Base-by-base conservation (phyloP, 2,797 vertebrate species). In the Pipistrellus pipistrellus region DNA sequence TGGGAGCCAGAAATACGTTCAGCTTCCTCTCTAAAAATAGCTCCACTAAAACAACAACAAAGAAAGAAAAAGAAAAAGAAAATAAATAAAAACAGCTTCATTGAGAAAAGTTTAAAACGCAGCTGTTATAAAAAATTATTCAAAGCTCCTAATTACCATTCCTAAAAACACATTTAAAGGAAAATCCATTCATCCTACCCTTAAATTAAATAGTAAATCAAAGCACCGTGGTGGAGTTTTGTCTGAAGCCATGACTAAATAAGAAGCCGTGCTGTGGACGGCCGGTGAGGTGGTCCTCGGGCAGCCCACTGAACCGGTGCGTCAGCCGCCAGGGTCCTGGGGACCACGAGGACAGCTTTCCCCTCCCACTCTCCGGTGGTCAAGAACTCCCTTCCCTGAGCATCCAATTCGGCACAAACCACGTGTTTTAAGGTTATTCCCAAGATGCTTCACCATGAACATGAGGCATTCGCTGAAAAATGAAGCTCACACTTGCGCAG, bases 121-220 rank as follows among this genome's bases (percentile, higher is more conserved):
- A 44, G 8, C 15, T 78, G 38, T 73, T 80, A 1, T 68, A 62
- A 85, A 66, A 55, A 71, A 75, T 17, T 23, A 71, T n/a, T 83
- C 18, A 17, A 69, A 73, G 64, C 20, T 69, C 8, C 66, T 53
- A 78, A 85, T 55, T 55, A 55, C 53, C 8, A 55, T n/a, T 64
- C 8, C 66, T 53, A 78, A 85, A 90, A 90, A 81, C 35, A 20
- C 5, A 71, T 25, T 41, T 1, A 62, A 41, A 75, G 84, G 46
- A 53, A 69, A 66, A 7, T 10, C 51, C 48, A 81, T 35, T 41
- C 35, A 53, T 64, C 32, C 25, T 44, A 44, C 59, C 35, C 55
- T 71, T 71, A 81, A 91, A 91, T 59, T 68, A 87, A 88, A 89
- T 8, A 89, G 72, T 38, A 46, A 64, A 81, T 71, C 41, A 57